Conservation (phyloP, 1,140 invertebrate species). For the Heliothis subflexa region DNA sequence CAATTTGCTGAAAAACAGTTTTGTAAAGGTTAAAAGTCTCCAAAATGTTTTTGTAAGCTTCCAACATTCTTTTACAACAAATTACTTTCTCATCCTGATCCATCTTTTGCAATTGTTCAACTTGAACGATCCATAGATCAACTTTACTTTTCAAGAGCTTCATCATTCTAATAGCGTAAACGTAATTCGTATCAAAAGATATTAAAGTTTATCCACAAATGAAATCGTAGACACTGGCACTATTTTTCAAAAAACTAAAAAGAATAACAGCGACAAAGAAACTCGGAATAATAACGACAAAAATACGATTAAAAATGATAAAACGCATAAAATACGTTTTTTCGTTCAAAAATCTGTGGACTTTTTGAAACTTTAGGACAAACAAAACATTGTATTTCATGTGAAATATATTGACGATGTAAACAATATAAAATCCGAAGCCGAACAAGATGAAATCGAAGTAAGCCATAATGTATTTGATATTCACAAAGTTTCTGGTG, state of each 20-base stretch:
- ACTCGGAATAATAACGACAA: background rate
- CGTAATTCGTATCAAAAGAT: background rate
- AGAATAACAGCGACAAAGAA: background rate
- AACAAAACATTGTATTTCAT: background rate
- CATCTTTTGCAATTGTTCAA: background rate
- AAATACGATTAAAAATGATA: background rate
- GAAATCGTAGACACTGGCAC: background rate
- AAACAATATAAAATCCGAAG: background rate
- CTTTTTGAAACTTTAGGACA: constrained; percentile 9
- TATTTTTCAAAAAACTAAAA: background rate
- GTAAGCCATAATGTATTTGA: background rate
- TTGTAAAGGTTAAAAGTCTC: background rate
- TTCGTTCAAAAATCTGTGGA: constrained; percentile 9
- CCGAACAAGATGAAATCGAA: background rate
- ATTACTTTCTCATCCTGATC: background rate
- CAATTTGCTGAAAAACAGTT: background rate
- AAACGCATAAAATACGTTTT: background rate
- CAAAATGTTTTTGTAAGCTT: constrained; percentile 5
- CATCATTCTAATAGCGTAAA: constrained; percentile 16
- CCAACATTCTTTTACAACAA: background rate
- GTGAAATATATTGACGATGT: background rate
- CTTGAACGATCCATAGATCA: background rate
- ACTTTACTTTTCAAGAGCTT: background rate
- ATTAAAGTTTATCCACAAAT: background rate
- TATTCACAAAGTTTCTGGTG: background rate